Conservation (phyloP, 1,140 invertebrate genomes). For the Drosophila kohkoa region DNA sequence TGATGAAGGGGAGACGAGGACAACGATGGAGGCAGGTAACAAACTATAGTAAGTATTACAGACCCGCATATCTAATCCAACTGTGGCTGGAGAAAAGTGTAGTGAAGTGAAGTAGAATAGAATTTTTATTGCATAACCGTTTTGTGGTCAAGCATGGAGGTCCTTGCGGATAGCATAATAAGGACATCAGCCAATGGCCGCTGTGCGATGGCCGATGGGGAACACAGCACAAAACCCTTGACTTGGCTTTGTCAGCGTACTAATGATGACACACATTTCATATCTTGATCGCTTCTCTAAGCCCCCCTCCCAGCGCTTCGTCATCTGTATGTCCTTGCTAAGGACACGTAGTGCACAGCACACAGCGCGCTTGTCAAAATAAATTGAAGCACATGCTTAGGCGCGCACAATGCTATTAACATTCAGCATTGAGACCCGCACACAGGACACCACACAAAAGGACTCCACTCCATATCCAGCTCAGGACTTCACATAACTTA, state of each 20-base stretch:
- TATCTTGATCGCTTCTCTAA: slow-evolving; percentile 65
- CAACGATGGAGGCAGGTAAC: slow-evolving; percentile 51
- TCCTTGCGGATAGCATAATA: slow-evolving; percentile 54
- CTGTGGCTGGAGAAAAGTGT: slow-evolving; percentile 12
- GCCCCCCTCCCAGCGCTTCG: not conserved
- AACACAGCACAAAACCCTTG: slow-evolving; percentile 49
- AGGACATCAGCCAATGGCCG: slow-evolving; percentile 42
- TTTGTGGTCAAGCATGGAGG: slow-evolving; percentile 53
- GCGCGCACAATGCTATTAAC: slow-evolving; percentile 68
- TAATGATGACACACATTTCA: slow-evolving; percentile 82
- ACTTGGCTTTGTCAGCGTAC: slow-evolving; percentile 55
- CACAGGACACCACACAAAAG: slow-evolving; percentile 5
- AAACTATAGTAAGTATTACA: slow-evolving; percentile 29
- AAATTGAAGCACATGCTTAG: slow-evolving; percentile 82
- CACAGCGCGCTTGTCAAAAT: slow-evolving; percentile 64
- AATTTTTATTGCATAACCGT: slow-evolving; percentile 71
- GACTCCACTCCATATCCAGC: not conserved
- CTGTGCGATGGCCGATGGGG: not conserved
- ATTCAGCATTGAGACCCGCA: slow-evolving; percentile 38
- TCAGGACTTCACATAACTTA: slow-evolving; percentile 24
- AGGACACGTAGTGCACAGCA: slow-evolving; percentile 52
- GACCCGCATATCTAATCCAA: slow-evolving; percentile 19
- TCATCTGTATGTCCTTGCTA: slow-evolving; percentile 21
- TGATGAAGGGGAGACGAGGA: not conserved
- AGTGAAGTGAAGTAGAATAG: slow-evolving; percentile 54